A percentile compares a stretch with the other conserved stretches of the same genome.
Conservation (phyloP, 2,888 invertebrate genomes). For the Timema cristinae region DNA sequence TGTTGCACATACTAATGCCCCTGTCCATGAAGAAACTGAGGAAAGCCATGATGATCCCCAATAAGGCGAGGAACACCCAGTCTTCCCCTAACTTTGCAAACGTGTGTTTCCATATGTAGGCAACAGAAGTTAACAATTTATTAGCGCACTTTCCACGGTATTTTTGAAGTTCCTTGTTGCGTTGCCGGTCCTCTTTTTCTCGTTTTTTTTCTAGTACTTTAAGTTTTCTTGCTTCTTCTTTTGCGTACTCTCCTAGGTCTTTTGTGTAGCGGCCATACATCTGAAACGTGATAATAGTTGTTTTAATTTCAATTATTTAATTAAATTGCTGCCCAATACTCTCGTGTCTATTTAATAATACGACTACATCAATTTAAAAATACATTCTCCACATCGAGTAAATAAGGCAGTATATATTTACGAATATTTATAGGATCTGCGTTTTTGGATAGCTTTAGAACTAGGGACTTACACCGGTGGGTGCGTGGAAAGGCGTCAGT, state of each 20-base stretch:
- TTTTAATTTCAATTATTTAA: too few relatives aligned
- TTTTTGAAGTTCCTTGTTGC: slow-evolving; percentile 38
- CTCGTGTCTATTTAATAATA: too few relatives aligned
- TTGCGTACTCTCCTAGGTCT: slow-evolving; percentile 91
- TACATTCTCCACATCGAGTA: too few relatives aligned
- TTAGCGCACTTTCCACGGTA: slow-evolving; percentile 48
- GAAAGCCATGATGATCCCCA: slow-evolving; percentile 91
- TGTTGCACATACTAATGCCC: slow-evolving; percentile 88
- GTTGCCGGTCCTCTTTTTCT: slow-evolving; percentile 58
- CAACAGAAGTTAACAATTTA: slow-evolving; percentile 49
- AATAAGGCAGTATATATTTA: too few relatives aligned
- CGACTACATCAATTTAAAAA: too few relatives aligned
- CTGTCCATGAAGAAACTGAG: slow-evolving; percentile 93
- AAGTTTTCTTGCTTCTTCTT: slow-evolving; percentile 82
- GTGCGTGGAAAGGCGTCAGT: too few relatives aligned
- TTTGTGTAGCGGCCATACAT: slow-evolving; percentile 94
- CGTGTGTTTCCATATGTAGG: slow-evolving; percentile 78
- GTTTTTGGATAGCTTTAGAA: too few relatives aligned
- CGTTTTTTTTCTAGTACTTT: slow-evolving; percentile 63
- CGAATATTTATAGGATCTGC: too few relatives aligned
- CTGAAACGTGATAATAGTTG: slow-evolving; percentile 47
- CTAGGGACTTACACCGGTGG: too few relatives aligned
- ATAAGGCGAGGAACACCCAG: slow-evolving; percentile 90
- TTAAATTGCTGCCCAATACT: too few relatives aligned
- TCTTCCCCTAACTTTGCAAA: slow-evolving; percentile 90